A percentile compares a stretch with the other conserved stretches of the same genome.
Conservation (phyloP, 2,888 invertebrate genomes). For the Philopedon plagiatum region DNA sequence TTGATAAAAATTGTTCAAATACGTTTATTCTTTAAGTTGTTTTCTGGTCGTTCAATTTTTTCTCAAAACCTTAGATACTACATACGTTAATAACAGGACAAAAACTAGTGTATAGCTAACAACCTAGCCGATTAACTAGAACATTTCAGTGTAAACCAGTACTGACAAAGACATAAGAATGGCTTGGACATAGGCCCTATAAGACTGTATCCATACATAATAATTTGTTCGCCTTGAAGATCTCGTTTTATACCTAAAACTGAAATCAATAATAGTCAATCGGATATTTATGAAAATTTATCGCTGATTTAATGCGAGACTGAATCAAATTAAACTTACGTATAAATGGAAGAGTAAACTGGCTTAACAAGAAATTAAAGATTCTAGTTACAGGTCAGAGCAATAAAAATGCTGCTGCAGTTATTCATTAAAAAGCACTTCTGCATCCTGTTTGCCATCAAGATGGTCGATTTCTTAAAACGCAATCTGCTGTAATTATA, state of each 20-base stretch:
- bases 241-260: neutral
- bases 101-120: too few relatives aligned
- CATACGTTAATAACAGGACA: too few relatives aligned
- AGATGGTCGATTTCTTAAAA: slow-evolving; percentile 10
- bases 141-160: too few relatives aligned
- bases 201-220: neutral
- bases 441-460: slow-evolving; percentile 20
- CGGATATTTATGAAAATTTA: neutral
- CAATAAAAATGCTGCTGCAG: slow-evolving; percentile 10
- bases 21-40: too few relatives aligned
- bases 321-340: slow-evolving; percentile 2
- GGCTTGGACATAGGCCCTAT: neutral
- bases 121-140: too few relatives aligned
- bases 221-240: neutral
- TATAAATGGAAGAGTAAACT: slow-evolving; percentile 7
- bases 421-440: slow-evolving; percentile 27
- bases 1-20: too few relatives aligned
- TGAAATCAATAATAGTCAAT: neutral
- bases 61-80: too few relatives aligned
- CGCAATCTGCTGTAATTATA: slow-evolving; percentile 6
- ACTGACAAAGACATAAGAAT: too few relatives aligned
- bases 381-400: slow-evolving; percentile 23
- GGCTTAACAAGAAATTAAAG: slow-evolving; percentile 28
- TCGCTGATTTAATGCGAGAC: neutral
- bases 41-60: too few relatives aligned